Evolutionary conservation across 1,140 invertebrate species (phyloP).

Genomic region (Diuraphis noxia): DNA sequence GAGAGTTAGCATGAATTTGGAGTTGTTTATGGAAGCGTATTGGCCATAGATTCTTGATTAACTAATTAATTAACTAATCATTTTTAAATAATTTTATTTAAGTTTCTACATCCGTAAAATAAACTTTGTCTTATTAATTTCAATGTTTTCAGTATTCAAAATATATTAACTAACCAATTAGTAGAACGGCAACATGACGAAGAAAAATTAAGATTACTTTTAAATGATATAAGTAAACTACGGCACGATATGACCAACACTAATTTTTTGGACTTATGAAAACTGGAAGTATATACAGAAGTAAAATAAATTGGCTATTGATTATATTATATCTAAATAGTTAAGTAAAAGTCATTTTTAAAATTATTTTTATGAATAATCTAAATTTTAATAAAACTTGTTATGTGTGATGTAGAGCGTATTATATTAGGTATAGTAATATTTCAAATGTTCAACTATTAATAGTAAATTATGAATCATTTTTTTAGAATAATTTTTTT

Average conservation of each 20-base stretch:
- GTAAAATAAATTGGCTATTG: background rate
- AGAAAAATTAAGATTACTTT: constrained; percentile 5
- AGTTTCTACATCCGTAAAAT: background rate
- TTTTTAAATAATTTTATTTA: background rate
- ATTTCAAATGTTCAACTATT: background rate
- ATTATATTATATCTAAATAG: background rate
- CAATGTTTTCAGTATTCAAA: constrained; percentile 1
- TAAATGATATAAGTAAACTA: constrained; percentile 20
- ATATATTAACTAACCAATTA: background rate
- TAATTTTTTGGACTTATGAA: background rate
- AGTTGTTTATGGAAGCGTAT: no score
- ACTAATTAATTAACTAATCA: background rate
- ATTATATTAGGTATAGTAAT: background rate
- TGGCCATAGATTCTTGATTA: background rate
- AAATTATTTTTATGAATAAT: background rate
- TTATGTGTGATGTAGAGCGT: background rate
- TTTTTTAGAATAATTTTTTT: background rate
- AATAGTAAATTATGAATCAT: background rate
- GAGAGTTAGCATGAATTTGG: no score
- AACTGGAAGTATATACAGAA: background rate
- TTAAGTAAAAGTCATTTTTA: background rate
- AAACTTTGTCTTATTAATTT: background rate
- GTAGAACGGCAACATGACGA: background rate
- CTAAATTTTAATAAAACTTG: background rate
- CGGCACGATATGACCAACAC: background rate